Conservation (phyloP, 2,113 vertebrate genomes). For the Phalacrocorax brasilianus region DNA sequence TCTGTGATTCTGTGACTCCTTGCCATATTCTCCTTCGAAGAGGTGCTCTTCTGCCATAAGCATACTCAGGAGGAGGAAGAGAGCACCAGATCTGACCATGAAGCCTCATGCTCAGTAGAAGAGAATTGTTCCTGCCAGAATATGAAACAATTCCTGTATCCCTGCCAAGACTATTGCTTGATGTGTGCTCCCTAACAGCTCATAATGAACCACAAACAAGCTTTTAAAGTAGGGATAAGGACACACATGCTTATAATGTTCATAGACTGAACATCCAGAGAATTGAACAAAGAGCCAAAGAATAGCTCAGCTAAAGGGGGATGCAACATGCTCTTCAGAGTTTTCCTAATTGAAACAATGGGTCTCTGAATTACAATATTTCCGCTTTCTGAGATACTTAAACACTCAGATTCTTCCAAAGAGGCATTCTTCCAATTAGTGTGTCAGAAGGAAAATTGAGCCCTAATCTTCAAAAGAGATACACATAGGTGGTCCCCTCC, state of each 20-base stretch:
- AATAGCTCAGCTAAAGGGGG: neutral
- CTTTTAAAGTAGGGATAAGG: constrained; percentile 54
- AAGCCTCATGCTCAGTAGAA: neutral
- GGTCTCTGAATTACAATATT: neutral
- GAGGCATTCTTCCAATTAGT: neutral
- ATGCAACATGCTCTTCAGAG: neutral
- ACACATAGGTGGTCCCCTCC: neutral
- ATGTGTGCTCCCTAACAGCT: constrained; percentile 43
- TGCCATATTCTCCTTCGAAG: neutral
- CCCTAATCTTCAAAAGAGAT: neutral
- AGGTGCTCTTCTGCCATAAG: neutral
- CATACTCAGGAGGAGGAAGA: neutral
- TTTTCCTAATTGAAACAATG: neutral
- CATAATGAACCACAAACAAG: constrained; percentile 62
- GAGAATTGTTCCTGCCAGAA: constrained; percentile 13
- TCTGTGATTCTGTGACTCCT: neutral
- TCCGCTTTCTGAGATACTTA: neutral
- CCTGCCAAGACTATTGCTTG: constrained; percentile 44
- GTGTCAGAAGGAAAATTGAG: neutral
- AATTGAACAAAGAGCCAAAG: neutral
- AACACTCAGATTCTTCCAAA: neutral
- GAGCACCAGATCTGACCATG: neutral
- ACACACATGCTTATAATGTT: constrained; percentile 11
- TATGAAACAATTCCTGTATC: constrained; percentile 30
- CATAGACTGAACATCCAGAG: neutral